Base-by-base conservation (phyloP, 2,888 invertebrate genomes). In the Physocephala rufipes region DNA sequence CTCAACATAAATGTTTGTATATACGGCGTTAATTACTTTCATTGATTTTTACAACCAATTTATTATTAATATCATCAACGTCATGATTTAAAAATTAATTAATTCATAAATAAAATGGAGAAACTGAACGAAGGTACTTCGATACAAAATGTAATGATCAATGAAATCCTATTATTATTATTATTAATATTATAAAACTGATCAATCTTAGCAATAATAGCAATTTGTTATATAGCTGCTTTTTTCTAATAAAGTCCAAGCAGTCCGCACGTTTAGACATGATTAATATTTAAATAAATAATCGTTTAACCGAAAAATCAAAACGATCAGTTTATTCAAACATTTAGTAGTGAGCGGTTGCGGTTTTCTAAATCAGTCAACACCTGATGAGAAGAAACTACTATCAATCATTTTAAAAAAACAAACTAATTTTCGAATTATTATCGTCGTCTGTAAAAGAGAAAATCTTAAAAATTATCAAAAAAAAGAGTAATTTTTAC, bases 311-410 rank as follows among this genome's bases (percentile, higher is more conserved):
- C 26, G 19, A 36, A 64, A 53, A 62, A 51, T 61, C 28, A 61
- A 13, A n/a, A 28, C 67, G 62, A 66, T 66, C 72, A 73, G 72
- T 73, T 58, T 47, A 7, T 43, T 63, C 47, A 28, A 24, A 70
- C 26, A 36, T 26, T 67, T 47, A 49, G 67, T 49, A 49, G 67
- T 19, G 70, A 58, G 15, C 63, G 66, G 70, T 65, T 65, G 59
- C 19, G 49, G 67, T 64, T 21, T 5, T 19, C n/a, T n/a, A n/a
- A n/a, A n/a, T n/a, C n/a, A 55, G 24, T 9, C 19, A 19, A 36
- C 36, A 36, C 36, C 36, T 36, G 36, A 36, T 19, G 12, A 49
- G 19, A 49, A 19, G 24, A 15, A 13, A 15, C 36, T 7, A 63
- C 63, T 19, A 51, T 49, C 51, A 36, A 53, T 4, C 19, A 19